Evolutionary conservation across 2,113 vertebrate species (phyloP), one percentile per base, ranked within the genome.

Genomic region (Stigmatopora nigra): DNA sequence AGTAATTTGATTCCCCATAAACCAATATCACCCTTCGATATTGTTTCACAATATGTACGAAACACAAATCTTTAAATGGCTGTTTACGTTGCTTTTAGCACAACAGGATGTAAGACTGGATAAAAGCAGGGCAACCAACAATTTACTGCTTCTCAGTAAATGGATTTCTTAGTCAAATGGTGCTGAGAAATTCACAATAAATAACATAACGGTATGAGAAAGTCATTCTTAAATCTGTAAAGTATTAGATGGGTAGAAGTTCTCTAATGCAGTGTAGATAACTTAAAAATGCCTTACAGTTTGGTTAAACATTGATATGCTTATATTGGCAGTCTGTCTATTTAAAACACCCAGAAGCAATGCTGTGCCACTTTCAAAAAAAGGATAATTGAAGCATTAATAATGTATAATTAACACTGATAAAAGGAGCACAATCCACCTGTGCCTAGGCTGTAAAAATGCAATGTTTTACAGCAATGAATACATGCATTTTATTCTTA

Each of bases 101-200:
- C 20, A 19, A 8, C 56, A 14, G 61, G 56, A 58, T 66, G 48
- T 53, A n/a, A 16, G 53, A 8, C 17, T 58, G 3, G 10, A 19
- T 7, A 4, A 5, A 6, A 17, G 22, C 31, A 35, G 17, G 19
- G 4, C 41, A 22, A 14, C 5, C 20, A 60, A 68, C 57, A 41
- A 52, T 9, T 38, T 36, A 48, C 57, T 53, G 19, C n/a, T 31
- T 61, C 58, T 64, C 75, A 76, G 80, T 78, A 73, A 78, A 61
- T 20, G 69, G 46, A 60, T 52, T 80, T 78, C 71, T 79, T 20
- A 22, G 51, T 65, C 51, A 56, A 13, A n/a, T 73, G 80, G 78
- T 80, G 13, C 3, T 3, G 15, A 19, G 68, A 31, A 31, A 31
- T 31, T 74, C 82, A 80, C 57, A 70, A 15, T 62, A 67, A 57